phyloP scores from a whole-genome alignment of 2,888 invertebrate species.

The Sinohyriopsis cumingii region DNA sequence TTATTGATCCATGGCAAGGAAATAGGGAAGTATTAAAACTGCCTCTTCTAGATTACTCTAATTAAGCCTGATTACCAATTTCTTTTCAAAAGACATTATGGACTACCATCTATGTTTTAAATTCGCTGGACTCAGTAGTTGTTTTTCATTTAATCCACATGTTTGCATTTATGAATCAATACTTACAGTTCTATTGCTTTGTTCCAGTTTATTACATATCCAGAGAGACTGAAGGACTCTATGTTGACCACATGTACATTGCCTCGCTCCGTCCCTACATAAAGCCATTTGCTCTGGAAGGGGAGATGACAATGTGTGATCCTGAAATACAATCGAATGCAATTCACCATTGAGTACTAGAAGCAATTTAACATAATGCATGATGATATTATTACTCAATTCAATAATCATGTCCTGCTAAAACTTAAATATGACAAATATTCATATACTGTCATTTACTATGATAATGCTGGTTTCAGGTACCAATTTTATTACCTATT shows the following conservation, averaged over 20 bases:
- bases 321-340: conserved; percentile 74
- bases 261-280: conserved; percentile 97
- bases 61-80: too few species aligned
- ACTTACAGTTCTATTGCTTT: conserved; percentile 98
- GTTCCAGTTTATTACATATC: conserved; percentile 99
- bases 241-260: conserved; percentile 98
- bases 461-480: too few species aligned
- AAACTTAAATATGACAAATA: not conserved
- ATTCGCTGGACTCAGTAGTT: too few species aligned
- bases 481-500: too few species aligned
- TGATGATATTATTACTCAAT: not conserved
- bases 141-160: too few species aligned
- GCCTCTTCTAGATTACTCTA: too few species aligned
- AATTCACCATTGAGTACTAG: not conserved
- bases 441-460: too few species aligned
- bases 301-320: conserved; percentile 96
- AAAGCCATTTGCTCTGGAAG: conserved; percentile 98
- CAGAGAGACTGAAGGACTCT: conserved; percentile 95
- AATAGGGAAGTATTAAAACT: too few species aligned
- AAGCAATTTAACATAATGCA: not conserved
- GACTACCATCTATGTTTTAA: too few species aligned
- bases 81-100: too few species aligned
- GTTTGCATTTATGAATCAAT: not conserved
- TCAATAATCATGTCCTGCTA: too few species aligned
- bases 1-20: too few species aligned